A percentile compares a stretch with the other conserved stretches of the same genome.
phyloP scores from a whole-genome alignment of 2,797 vertebrate genomes.

The Avahi laniger region DNA sequence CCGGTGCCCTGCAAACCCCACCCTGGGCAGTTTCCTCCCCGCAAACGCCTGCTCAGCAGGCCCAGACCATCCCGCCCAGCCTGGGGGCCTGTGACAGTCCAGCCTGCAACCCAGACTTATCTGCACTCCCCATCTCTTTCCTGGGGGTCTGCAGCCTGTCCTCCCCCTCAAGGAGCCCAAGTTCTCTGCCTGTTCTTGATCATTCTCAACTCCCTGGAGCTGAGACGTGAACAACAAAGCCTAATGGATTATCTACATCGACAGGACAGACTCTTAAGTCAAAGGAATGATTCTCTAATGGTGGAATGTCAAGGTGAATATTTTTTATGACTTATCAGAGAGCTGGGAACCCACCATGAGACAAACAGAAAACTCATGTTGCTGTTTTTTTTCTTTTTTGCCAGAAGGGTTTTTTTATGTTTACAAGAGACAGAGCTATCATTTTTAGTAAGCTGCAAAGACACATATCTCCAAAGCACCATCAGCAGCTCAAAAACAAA shows the following conservation, averaged over 20 bases:
- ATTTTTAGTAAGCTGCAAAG: background rate
- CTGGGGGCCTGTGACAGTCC: fast-evolving
- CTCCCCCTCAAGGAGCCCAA: background rate
- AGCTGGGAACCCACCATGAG: background rate
- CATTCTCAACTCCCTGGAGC: too few species aligned
- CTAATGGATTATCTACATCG: background rate
- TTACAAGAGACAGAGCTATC: background rate
- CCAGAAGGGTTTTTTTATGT: background rate
- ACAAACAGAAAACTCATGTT: background rate
- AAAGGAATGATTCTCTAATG: background rate
- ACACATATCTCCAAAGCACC: background rate
- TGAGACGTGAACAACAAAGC: background rate
- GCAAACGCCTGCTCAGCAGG: background rate
- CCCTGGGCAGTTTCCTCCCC: background rate
- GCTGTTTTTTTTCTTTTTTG: too few species aligned
- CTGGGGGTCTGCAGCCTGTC: fast-evolving
- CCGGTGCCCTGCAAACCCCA: background rate
- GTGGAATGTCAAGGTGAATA: background rate
- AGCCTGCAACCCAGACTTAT: fast-evolving
- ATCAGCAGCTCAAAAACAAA: background rate
- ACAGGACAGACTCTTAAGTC: background rate
- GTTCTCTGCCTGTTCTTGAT: fast-evolving
- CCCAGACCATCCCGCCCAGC: too few species aligned
- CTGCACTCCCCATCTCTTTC: fast-evolving
- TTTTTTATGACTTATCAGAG: background rate